Evolutionary conservation across 2,113 vertebrate genomes (phyloP), one percentile per base, ranked within the genome.

Genomic region (Artemisiospiza belli): DNA sequence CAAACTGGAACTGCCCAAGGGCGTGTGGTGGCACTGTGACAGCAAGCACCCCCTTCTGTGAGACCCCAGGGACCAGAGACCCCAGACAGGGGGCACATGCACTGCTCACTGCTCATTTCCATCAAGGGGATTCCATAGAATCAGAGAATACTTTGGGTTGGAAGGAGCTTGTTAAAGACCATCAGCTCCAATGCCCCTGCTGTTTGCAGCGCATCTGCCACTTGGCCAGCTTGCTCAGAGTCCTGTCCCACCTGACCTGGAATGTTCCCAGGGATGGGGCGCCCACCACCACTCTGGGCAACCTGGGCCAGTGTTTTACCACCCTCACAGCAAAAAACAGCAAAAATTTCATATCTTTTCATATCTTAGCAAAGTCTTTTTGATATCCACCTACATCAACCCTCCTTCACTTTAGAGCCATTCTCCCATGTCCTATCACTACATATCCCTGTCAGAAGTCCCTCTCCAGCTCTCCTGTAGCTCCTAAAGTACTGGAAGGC

Each of bases 21-120:
- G 9, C 4, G 7, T 0, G 2, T 11, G 17, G 12, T 70, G n/a
- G 13, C 49, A 7, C 2, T 14, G 64, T 21, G 52, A 58, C 10
- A 37, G 39, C 27, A 22, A 43, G 22, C 5, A 15, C 18, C 12
- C 1, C 55, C 33, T 54, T 41, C 47, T 78, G 14, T 4, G 30
- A 47, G 1, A 72, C 3, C 23, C 43, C 39, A 11, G 16, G 9
- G 15, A 37, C 13, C 49, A 37, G 49, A n/a, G 31, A 13, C 8
- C 19, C 0, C 0, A 54, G 37, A 23, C 6, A 15, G 51, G 25
- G 33, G 19, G 24, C 37, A 31, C 17, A 7, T 22, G 27, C 12
- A 5, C n/a, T 46, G 49, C 44, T n/a, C 12, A 4, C n/a, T 46
- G 49, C 44, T n/a, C 33, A 5, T n/a, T 62, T 83, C 46, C 5